These are phyloP conservation scores for Antheraea assamensis DNA, from an alignment of 2,888 invertebrate genomes.

Conservation along the genomic window DNA sequence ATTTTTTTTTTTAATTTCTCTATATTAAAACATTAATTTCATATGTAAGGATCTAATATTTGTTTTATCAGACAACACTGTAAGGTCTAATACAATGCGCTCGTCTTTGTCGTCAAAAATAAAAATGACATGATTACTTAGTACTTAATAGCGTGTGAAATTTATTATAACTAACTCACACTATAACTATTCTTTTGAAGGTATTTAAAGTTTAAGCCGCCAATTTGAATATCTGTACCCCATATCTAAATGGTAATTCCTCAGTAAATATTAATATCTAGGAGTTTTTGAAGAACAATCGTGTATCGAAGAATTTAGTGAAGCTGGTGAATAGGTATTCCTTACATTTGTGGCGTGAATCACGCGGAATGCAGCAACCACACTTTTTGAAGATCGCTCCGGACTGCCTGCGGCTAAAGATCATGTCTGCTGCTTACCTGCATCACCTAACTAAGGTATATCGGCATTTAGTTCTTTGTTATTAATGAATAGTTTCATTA, in stretches of 20 bases:
- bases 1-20: too few relatives aligned
- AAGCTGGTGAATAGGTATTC: constrained; percentile 58
- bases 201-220: too few relatives aligned
- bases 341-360: constrained; percentile 62
- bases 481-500: neutral
- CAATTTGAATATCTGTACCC: too few relatives aligned
- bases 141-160: too few relatives aligned
- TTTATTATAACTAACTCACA: too few relatives aligned
- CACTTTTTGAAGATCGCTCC: constrained; percentile 59
- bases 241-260: neutral
- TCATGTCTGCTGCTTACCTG: constrained; percentile 65
- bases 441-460: constrained; percentile 53
- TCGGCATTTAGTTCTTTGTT: neutral
- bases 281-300: constrained; percentile 66
- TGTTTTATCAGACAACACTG: neutral
- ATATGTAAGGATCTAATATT: too few relatives aligned
- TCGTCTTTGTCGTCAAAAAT: neutral
- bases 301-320: constrained; percentile 62
- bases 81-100: neutral
- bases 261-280: constrained; percentile 27
- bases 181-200: too few relatives aligned
- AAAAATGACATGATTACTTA: neutral
- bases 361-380: constrained; percentile 62
- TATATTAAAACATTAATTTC: too few relatives aligned
- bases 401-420: constrained; percentile 50